Evolutionary conservation across 2,113 vertebrate species (phyloP).

Genomic region (Podiceps cristatus): DNA sequence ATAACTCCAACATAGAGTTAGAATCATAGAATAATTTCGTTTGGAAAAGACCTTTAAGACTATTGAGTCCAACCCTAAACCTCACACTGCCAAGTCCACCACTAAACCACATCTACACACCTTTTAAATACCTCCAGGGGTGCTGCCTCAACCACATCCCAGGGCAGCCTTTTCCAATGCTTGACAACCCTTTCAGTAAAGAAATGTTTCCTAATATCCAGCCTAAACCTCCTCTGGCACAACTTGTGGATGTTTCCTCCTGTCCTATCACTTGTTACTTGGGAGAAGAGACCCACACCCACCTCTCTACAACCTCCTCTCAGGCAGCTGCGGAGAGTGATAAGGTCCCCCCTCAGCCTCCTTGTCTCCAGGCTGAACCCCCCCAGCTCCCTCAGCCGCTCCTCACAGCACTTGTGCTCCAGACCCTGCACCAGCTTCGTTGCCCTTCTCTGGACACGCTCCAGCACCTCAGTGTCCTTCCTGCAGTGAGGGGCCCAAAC

Average conservation of each 20-base stretch:
- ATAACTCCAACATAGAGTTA: neutral
- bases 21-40: neutral
- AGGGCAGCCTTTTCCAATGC: neutral
- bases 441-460: neutral
- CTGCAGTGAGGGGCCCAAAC: rapidly evolving
- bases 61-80: rapidly evolving
- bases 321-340: rapidly evolving
- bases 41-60: neutral
- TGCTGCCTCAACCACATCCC: neutral
- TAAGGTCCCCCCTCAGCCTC: neutral
- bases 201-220: neutral
- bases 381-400: neutral
- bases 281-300: rapidly evolving
- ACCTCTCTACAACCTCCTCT: rapidly evolving
- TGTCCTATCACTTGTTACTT: rapidly evolving
- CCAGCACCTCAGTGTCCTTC: neutral
- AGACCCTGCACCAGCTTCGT: rapidly evolving
- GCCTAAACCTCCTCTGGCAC: neutral
- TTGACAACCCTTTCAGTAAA: rapidly evolving
- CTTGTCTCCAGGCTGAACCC: neutral
- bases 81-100: neutral
- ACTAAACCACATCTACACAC: neutral
- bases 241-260: neutral
- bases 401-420: neutral
- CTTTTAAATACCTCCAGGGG: neutral